A percentile compares a stretch with the other conserved stretches of the same genome.
phyloP scores from a whole-genome alignment of 2,113 vertebrate genomes.

The Condylura cristata region DNA sequence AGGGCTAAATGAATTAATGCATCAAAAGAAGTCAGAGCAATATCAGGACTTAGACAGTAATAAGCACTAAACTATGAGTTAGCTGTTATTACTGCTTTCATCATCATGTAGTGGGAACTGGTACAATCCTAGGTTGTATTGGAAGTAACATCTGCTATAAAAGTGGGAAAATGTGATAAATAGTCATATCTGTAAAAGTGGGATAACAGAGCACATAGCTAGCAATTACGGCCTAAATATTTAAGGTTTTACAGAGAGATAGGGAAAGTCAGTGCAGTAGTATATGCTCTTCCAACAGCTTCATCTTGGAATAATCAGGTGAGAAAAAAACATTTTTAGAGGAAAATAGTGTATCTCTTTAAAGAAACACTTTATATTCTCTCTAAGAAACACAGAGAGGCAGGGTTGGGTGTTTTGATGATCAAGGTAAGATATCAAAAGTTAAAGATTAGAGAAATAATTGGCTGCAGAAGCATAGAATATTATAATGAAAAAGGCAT shows the following conservation, averaged over 20 bases:
- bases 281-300: neutral
- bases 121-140: neutral
- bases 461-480: slow-evolving; percentile 1
- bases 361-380: neutral
- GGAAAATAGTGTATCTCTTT: neutral
- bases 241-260: neutral
- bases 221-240: neutral
- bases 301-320: neutral
- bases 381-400: neutral
- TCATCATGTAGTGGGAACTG: neutral
- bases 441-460: slow-evolving; percentile 15
- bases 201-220: neutral
- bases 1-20: neutral
- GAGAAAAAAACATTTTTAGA: neutral
- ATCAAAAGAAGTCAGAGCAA: neutral
- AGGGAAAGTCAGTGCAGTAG: neutral
- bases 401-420: neutral
- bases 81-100: neutral
- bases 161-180: neutral
- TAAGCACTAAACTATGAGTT: neutral
- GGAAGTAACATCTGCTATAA: neutral
- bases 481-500: neutral
- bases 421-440: neutral
- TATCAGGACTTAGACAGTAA: neutral
- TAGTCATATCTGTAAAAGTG: neutral